Evolutionary conservation across 2,888 invertebrate species (phyloP).

Genomic region (Eurois occulta): DNA sequence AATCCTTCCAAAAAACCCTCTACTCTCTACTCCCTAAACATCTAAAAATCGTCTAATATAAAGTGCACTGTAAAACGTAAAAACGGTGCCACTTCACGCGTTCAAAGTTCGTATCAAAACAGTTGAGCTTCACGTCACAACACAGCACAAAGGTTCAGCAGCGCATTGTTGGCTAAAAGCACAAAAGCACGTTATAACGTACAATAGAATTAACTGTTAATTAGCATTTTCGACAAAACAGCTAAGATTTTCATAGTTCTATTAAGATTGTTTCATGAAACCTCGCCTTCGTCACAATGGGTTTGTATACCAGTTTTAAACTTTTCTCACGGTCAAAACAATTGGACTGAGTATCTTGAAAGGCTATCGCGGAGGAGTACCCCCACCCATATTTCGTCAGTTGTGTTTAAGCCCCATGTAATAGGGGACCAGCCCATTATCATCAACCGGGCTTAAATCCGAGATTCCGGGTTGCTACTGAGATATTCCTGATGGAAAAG

Average conservation of each 20-base stretch:
- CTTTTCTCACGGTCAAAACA: background rate
- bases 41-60: slow-evolving; percentile 8
- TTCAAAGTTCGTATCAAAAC: slow-evolving; percentile 35
- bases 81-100: slow-evolving; percentile 27
- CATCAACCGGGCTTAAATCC: background rate
- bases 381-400: background rate
- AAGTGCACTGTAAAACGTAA: slow-evolving; percentile 1
- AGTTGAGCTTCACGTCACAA: slow-evolving; percentile 46
- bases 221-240: slow-evolving; percentile 43
- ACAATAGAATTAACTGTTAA: slow-evolving; percentile 33
- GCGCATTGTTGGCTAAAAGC: slow-evolving; percentile 37
- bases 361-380: background rate
- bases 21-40: background rate
- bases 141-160: slow-evolving; percentile 25
- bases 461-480: background rate
- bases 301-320: background rate
- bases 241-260: slow-evolving; percentile 15
- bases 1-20: background rate
- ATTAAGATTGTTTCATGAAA: background rate
- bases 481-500: background rate
- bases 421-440: background rate
- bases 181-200: slow-evolving; percentile 27
- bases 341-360: no score
- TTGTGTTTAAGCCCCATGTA: background rate
- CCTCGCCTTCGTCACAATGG: background rate